Percentiles rank a stretch among this genome's conserved stretches.
phyloP scores from a whole-genome alignment of 2,113 vertebrate genomes.

The Anolis carolinensis region DNA sequence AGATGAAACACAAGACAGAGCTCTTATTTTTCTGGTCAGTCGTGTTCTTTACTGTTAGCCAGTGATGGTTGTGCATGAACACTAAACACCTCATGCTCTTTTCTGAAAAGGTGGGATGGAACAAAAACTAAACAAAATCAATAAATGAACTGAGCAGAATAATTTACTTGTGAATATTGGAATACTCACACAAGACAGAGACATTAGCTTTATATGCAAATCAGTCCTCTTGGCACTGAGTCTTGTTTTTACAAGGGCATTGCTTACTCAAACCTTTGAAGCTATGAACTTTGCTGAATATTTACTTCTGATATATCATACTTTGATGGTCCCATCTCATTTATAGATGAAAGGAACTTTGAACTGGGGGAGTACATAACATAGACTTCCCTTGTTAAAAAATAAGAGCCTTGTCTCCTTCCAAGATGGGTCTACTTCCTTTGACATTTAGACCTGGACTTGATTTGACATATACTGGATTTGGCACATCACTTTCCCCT shows the following conservation, averaged over 20 bases:
- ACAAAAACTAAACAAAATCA: background rate
- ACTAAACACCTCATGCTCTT: background rate
- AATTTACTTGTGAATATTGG: background rate
- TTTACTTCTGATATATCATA: background rate
- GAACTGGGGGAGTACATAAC: background rate
- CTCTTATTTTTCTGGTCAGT: background rate
- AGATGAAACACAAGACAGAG: background rate
- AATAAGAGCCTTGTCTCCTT: background rate
- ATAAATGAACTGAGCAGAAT: background rate
- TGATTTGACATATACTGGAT: background rate
- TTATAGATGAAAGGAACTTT: background rate
- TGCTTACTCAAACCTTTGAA: background rate
- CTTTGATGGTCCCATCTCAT: background rate
- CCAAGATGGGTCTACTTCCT: background rate
- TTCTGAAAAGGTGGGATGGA: background rate
- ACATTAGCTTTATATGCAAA: background rate
- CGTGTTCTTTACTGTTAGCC: background rate
- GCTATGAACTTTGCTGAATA: background rate
- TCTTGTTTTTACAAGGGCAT: background rate
- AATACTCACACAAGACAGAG: background rate
- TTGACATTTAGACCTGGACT: background rate
- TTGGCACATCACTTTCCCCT: background rate
- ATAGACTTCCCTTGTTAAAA: background rate
- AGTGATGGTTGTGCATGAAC: background rate
- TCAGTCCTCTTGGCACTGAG: background rate